These are phyloP conservation scores for Nettapus auritus DNA, from an alignment of 2,113 vertebrate genomes.

Conservation along the genomic window DNA sequence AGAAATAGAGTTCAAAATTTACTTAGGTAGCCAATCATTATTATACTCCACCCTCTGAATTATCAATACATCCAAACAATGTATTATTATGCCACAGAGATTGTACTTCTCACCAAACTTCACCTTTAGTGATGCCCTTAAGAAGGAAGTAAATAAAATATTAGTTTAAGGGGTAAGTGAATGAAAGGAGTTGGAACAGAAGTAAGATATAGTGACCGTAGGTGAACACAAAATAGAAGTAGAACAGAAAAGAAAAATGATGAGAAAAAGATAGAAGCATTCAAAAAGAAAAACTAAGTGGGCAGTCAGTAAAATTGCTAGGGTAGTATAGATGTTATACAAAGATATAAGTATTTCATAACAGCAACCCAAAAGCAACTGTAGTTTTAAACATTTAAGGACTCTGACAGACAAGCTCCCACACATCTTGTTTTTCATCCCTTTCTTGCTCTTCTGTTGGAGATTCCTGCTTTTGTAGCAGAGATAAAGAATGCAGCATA, in stretches of 20 bases:
- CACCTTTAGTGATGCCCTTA: not conserved
- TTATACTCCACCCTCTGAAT: constrained; percentile 35
- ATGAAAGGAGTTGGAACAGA: not conserved
- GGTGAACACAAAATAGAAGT: not conserved
- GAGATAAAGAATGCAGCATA: not conserved
- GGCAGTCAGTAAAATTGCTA: not conserved
- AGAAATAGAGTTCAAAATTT: not conserved
- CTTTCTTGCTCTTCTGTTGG: not conserved
- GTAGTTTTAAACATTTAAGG: not conserved
- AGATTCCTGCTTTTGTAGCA: not conserved
- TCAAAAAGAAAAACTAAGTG: not conserved
- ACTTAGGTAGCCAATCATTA: not conserved
- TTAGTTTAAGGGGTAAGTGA: not conserved
- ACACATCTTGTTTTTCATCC: not conserved
- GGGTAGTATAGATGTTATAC: not conserved
- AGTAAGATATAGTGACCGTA: not conserved
- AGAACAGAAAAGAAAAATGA: not conserved
- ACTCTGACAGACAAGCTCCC: not conserved
- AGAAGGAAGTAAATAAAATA: constrained; percentile 38
- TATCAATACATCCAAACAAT: not conserved
- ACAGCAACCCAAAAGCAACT: not conserved
- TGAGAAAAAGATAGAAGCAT: not conserved
- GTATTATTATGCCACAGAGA: not conserved
- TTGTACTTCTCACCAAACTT: not conserved
- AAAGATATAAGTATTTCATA: not conserved